Percentiles rank a stretch among this genome's conserved stretches.
These are phyloP conservation scores for Lottia gigantea DNA, from an alignment of 2,888 invertebrate genomes.

Conservation along the genomic window DNA sequence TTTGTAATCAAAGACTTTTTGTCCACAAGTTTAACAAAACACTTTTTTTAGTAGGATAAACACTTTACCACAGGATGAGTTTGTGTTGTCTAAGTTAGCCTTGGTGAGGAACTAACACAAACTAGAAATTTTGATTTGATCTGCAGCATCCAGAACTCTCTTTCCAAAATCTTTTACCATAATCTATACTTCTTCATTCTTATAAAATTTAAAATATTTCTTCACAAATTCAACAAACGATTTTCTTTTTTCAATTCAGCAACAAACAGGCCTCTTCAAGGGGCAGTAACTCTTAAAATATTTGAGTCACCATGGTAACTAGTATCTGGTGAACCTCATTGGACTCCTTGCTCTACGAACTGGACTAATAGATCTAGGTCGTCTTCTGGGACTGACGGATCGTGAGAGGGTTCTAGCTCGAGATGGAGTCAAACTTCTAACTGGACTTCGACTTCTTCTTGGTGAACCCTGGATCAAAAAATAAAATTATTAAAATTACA, in stretches of 20 bases:
- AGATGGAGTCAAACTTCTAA: slow-evolving; percentile 49
- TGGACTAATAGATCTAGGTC: slow-evolving; percentile 61
- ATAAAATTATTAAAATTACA: not conserved
- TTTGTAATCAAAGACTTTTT: no score
- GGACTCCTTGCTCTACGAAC: slow-evolving; percentile 38
- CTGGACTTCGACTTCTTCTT: slow-evolving; percentile 55
- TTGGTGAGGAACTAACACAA: no score
- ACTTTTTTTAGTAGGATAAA: no score
- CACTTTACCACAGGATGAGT: no score
- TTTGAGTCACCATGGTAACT: not conserved
- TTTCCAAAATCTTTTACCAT: no score
- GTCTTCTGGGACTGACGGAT: slow-evolving; percentile 52
- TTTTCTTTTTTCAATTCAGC: not conserved
- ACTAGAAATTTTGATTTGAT: no score
- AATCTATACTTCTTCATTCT: no score
- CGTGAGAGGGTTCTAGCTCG: slow-evolving; percentile 39
- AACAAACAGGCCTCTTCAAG: slow-evolving; percentile 19
- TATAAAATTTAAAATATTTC: not conserved
- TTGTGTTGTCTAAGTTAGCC: no score
- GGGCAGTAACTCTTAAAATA: not conserved
- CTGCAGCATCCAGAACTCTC: no score
- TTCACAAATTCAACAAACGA: not conserved
- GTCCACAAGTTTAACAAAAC: no score
- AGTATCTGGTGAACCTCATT: slow-evolving; percentile 10
- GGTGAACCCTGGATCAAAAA: slow-evolving; percentile 41